Conservation (phyloP, 2,113 vertebrate genomes). For the Lepisosteus osseus region DNA sequence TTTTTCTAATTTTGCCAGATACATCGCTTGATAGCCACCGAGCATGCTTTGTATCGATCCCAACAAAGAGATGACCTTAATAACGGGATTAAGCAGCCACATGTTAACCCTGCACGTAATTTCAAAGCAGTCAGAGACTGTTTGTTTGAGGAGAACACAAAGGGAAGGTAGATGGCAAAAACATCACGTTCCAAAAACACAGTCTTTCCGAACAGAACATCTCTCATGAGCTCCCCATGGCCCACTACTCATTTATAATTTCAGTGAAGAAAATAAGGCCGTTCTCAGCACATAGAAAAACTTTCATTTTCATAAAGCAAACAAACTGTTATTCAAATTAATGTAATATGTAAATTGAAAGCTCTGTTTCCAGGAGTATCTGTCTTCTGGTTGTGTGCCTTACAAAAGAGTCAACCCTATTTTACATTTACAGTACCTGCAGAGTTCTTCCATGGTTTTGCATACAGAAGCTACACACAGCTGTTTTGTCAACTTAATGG, state of each 20-base stretch:
- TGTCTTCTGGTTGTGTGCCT: background rate
- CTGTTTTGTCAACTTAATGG: too few relatives aligned
- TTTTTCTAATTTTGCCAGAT: conserved; percentile 48
- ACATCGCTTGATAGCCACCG: conserved; percentile 36
- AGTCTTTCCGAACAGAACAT: conserved; percentile 17
- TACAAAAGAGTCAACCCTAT: too few relatives aligned
- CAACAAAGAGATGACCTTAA: conserved; percentile 69
- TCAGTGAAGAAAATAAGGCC: conserved; percentile 49
- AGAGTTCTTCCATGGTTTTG: too few relatives aligned
- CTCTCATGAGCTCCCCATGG: conserved; percentile 46
- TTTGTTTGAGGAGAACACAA: background rate
- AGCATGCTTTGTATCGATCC: conserved; percentile 41
- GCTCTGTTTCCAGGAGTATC: background rate
- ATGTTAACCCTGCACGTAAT: conserved; percentile 58
- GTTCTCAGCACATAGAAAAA: conserved; percentile 47
- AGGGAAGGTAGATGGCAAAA: background rate
- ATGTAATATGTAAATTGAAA: conserved; percentile 30
- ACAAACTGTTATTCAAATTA: conserved; percentile 55
- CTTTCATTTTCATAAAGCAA: conserved; percentile 59
- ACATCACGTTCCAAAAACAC: background rate
- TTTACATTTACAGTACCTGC: too few relatives aligned
- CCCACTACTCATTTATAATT: conserved; percentile 63
- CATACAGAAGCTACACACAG: too few relatives aligned
- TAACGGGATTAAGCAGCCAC: conserved; percentile 69
- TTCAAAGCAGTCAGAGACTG: background rate